phyloP scores from a whole-genome alignment of 1,140 invertebrate species.

The Rhopalosiphum maidis region DNA sequence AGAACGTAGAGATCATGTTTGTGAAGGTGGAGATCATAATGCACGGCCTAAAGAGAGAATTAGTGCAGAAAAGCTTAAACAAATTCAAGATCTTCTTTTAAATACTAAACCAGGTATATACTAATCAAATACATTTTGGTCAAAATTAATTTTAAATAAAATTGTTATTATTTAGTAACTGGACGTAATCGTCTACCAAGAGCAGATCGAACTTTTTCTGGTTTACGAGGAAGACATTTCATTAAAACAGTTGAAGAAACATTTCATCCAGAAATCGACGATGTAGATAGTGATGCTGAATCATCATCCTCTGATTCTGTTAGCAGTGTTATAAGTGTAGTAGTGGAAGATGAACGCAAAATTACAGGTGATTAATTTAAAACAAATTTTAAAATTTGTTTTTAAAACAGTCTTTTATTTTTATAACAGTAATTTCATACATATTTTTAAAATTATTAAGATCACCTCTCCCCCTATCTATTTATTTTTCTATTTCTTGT shows the following conservation, averaged over 20 bases:
- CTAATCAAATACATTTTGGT: not conserved
- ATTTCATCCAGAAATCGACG: conserved; percentile 89
- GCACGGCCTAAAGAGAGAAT: conserved; percentile 42
- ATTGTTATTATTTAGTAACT: conserved; percentile 7
- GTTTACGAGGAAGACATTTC: conserved; percentile 62
- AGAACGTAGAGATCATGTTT: conserved; percentile 58
- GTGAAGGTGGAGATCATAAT: conserved; percentile 58
- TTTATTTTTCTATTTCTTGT: not conserved
- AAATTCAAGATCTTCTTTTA: conserved; percentile 72
- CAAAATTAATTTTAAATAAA: not conserved
- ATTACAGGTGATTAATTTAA: not conserved
- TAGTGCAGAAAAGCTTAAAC: conserved; percentile 68
- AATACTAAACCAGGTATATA: conserved; percentile 31
- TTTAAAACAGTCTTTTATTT: not conserved
- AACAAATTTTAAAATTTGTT: not conserved
- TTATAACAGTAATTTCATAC: not conserved
- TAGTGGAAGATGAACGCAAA: conserved; percentile 56
- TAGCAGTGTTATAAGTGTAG: conserved; percentile 80
- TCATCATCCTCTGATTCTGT: conserved; percentile 86
- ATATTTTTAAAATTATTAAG: not conserved
- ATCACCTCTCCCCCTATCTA: not conserved
- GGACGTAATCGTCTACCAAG: conserved; percentile 44
- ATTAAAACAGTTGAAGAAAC: conserved; percentile 67
- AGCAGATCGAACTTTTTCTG: conserved; percentile 49
- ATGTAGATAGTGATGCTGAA: conserved; percentile 87